Conservation (phyloP, 35 echinoderm and acorn worm genomes). For the Ophioderma brevispina region DNA sequence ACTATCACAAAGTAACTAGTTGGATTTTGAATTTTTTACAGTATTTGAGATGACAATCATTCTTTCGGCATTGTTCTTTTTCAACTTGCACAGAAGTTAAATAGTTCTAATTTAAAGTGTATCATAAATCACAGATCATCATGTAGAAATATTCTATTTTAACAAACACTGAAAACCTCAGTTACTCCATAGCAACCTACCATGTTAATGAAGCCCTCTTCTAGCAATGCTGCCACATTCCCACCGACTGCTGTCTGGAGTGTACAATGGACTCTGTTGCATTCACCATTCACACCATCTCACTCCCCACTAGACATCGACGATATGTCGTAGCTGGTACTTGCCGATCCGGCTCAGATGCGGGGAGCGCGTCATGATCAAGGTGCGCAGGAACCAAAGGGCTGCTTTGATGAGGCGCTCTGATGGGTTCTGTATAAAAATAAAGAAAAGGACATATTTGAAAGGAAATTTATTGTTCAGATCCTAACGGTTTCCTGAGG, state of each 20-base stretch:
- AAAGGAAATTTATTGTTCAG: too few relatives aligned
- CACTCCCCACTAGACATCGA: conserved; percentile 77
- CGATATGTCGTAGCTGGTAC: conserved; percentile 65
- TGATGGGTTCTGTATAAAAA: conserved; percentile 43
- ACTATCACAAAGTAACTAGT: too few relatives aligned
- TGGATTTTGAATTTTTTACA: too few relatives aligned
- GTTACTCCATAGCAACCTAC: conserved; percentile 10
- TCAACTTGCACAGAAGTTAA: too few relatives aligned
- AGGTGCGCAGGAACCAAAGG: conserved; percentile 54
- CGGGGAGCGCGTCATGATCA: conserved; percentile 66
- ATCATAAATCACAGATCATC: too few relatives aligned
- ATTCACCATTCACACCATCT: conserved; percentile 95
- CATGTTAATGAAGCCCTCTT: conserved; percentile 68
- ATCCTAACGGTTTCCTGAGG: conserved; percentile 93
- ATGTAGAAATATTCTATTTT: too few relatives aligned
- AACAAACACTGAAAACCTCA: too few relatives aligned
- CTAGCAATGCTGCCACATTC: conserved; percentile 91
- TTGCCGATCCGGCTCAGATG: conserved; percentile 70
- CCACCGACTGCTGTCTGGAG: conserved; percentile 74
- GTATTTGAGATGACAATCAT: too few relatives aligned
- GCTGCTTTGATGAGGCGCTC: conserved; percentile 67
- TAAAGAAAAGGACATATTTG: too few relatives aligned
- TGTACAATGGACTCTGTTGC: conserved; percentile 81
- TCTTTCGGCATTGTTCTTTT: too few relatives aligned
- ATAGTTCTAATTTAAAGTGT: too few relatives aligned